Conservation (phyloP, 2,888 invertebrate genomes). For the Parascotia fuliginaria region DNA sequence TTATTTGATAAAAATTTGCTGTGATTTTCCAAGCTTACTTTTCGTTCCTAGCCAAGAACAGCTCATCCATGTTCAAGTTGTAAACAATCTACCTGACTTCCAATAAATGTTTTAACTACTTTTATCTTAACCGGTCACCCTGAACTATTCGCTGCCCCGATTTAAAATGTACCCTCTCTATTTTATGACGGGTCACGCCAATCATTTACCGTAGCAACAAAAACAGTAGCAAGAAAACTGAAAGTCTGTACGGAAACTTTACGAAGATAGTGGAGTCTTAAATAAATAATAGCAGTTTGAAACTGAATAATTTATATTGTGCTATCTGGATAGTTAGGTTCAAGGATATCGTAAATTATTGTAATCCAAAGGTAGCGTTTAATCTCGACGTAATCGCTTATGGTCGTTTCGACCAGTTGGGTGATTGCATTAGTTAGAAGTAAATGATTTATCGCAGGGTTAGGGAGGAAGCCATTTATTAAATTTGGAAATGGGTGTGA, state of each 20-base stretch:
- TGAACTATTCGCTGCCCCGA: no score
- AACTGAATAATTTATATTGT: slow-evolving; percentile 49
- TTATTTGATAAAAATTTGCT: no score
- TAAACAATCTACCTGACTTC: no score
- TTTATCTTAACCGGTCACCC: no score
- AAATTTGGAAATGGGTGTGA: neutral
- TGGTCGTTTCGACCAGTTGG: slow-evolving; percentile 14
- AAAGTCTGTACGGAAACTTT: slow-evolving; percentile 21
- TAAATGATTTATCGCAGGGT: slow-evolving; percentile 8
- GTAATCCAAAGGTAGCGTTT: slow-evolving; percentile 33
- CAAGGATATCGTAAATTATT: slow-evolving; percentile 38
- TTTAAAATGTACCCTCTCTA: no score
- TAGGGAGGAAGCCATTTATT: neutral
- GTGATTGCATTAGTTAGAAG: slow-evolving; percentile 20
- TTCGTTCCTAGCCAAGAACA: no score
- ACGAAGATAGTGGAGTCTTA: slow-evolving; percentile 27
- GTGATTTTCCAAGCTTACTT: no score
- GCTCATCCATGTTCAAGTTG: no score
- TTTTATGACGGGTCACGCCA: no score
- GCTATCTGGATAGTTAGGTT: slow-evolving; percentile 32
- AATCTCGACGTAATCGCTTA: slow-evolving; percentile 35
- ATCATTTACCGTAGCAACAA: slow-evolving; percentile 9
- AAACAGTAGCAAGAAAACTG: slow-evolving; percentile 23
- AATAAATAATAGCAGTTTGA: slow-evolving; percentile 50
- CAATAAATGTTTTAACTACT: no score